A percentile compares a stretch with the other conserved stretches of the same genome.
Conservation (phyloP, 1,140 invertebrate species). For the Zaprionus lachaisei region DNA sequence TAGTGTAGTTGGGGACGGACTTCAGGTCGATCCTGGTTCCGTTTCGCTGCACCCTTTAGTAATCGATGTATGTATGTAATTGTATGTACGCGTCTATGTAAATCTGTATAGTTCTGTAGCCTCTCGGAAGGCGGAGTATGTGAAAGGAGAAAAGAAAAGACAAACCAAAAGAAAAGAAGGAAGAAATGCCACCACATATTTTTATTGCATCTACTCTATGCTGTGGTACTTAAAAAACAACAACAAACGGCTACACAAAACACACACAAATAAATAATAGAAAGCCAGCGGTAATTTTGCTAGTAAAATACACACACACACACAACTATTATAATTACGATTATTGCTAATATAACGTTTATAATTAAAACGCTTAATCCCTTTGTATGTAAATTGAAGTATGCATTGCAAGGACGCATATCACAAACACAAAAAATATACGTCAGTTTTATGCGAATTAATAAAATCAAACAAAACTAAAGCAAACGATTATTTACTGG, state of each 20-base stretch:
- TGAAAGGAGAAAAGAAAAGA: slow-evolving; percentile 41
- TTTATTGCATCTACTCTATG: slow-evolving; percentile 67
- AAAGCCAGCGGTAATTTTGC: slow-evolving; percentile 50
- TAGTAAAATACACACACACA: slow-evolving; percentile 39
- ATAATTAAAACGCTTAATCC: slow-evolving; percentile 74
- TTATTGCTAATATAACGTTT: slow-evolving; percentile 76
- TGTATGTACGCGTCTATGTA: slow-evolving; percentile 60
- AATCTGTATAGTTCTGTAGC: slow-evolving; percentile 63
- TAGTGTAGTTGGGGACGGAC: slow-evolving; percentile 19
- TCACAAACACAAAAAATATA: slow-evolving; percentile 18
- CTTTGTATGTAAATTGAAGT: slow-evolving; percentile 75
- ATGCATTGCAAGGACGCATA: slow-evolving; percentile 64
- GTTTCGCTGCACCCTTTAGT: slow-evolving; percentile 26
- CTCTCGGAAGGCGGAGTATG: slow-evolving; percentile 4
- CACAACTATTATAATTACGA: slow-evolving; percentile 68
- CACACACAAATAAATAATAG: slow-evolving; percentile 20
- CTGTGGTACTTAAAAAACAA: slow-evolving; percentile 74
- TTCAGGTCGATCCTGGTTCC: not conserved
- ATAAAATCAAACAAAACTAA: slow-evolving; percentile 59
- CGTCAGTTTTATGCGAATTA: slow-evolving; percentile 77
- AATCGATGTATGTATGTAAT: slow-evolving; percentile 26
- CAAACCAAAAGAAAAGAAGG: slow-evolving; percentile 4
- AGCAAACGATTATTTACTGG: not conserved
- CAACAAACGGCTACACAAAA: slow-evolving; percentile 24
- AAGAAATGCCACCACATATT: slow-evolving; percentile 59